Evolutionary conservation across 2,113 vertebrate species (phyloP).

Genomic region (rat (Rattus norvegicus)): GRCr8 NC_086023.1:76614001-76614500

Average conservation of each 20-base stretch:
- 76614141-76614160: neutral
- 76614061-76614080: neutral
- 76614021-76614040: neutral
- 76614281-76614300: neutral
- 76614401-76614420: neutral
- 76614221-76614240: neutral
- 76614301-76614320: neutral
- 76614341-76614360: neutral
- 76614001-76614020: neutral
- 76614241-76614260: neutral
- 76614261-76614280: neutral
- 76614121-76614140: too few relatives aligned
- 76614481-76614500: neutral
- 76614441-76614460: neutral
- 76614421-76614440: conserved; percentile 7
- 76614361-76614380: neutral
- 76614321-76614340: neutral
- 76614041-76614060: neutral
- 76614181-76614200: neutral
- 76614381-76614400: neutral
- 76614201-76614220: neutral
- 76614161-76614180: neutral
- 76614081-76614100: neutral
- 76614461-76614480: neutral
- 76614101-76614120: neutral